Evolutionary conservation across 2,113 vertebrate species (phyloP).

Genomic region (Prunella fulvescens): DNA sequence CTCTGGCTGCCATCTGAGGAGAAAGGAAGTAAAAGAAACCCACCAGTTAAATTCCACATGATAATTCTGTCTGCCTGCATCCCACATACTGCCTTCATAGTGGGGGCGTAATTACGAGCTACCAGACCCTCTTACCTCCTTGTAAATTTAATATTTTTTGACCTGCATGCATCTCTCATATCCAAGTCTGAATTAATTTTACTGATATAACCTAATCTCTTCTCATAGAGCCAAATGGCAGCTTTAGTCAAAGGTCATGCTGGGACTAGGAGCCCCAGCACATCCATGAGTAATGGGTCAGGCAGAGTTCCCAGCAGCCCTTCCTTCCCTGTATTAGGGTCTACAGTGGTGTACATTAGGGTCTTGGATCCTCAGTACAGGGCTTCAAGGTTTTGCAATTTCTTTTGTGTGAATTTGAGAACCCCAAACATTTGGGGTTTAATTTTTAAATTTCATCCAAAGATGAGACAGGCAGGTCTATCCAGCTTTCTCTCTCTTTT

Average conservation of each 20-base stretch:
- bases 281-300: accelerated
- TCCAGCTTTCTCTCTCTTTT: not conserved
- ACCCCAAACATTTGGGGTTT: not conserved
- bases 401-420: not conserved
- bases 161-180: accelerated
- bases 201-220: not conserved
- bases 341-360: not conserved
- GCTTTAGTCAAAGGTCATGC: not conserved
- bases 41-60: not conserved
- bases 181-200: not conserved
- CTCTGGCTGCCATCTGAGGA: not conserved
- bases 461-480: not conserved
- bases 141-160: not conserved
- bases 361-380: accelerated
- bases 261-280: not conserved
- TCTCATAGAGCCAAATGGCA: not conserved
- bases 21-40: not conserved
- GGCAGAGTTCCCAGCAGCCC: not conserved
- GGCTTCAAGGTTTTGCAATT: not conserved
- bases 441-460: not conserved
- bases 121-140: not conserved
- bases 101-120: not conserved
- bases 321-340: not conserved
- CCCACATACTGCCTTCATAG: not conserved
- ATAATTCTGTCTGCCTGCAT: not conserved